A percentile compares a stretch with the other conserved stretches of the same genome.
phyloP scores from a whole-genome alignment of 2,113 vertebrate genomes.

The Piprites chloris region DNA sequence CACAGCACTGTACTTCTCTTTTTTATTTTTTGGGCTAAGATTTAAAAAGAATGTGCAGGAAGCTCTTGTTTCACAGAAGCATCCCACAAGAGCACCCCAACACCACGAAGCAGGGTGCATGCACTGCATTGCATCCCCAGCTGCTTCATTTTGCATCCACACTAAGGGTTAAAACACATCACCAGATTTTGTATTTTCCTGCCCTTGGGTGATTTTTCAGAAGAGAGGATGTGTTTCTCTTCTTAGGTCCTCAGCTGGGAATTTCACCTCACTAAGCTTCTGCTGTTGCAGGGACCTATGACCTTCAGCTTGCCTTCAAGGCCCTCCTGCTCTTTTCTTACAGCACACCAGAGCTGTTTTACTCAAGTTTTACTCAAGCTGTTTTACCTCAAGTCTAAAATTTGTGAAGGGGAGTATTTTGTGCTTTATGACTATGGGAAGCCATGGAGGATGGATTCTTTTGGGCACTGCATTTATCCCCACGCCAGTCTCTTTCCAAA shows the following conservation, averaged over 20 bases:
- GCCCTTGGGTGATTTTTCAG: background rate
- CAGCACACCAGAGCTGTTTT: background rate
- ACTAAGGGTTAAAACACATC: background rate
- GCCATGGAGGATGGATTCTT: background rate
- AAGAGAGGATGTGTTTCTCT: background rate
- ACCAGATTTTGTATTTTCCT: background rate
- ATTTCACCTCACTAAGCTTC: background rate
- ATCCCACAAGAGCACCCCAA: accelerated
- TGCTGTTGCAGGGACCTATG: background rate
- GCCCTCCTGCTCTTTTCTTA: background rate
- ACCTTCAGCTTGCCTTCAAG: background rate
- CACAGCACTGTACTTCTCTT: background rate
- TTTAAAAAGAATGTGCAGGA: background rate
- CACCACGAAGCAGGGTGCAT: accelerated
- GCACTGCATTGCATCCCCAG: background rate
- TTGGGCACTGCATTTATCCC: background rate
- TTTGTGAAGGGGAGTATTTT: background rate
- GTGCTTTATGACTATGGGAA: background rate
- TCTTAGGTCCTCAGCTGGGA: background rate
- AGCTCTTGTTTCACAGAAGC: background rate
- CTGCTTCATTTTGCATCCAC: background rate
- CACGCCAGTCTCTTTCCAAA: background rate
- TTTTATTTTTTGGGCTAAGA: background rate
- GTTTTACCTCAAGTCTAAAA: background rate
- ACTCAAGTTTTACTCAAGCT: too few relatives aligned